These are phyloP conservation scores for Dolichoris vasculosae DNA, from an alignment of 1,140 invertebrate genomes.

Conservation along the genomic window DNA sequence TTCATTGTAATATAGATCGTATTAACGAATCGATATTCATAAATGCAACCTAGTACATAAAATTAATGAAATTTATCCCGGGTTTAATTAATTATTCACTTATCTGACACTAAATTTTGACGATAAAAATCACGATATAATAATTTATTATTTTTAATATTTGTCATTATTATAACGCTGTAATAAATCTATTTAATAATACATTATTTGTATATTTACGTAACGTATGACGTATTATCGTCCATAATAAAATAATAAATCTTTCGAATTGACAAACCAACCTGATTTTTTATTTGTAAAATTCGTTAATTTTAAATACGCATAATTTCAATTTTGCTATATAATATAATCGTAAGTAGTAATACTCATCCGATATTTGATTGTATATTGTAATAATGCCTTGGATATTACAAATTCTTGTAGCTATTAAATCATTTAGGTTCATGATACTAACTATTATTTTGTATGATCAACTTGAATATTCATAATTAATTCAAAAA, in stretches of 20 bases:
- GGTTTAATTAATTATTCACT: conserved; percentile 43
- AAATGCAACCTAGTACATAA: not conserved
- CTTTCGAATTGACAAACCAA: not conserved
- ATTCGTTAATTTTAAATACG: not conserved
- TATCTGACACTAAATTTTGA: not conserved
- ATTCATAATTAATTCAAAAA: too few relatives aligned
- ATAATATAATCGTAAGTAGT: too few relatives aligned
- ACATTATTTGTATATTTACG: not conserved
- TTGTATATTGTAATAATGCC: too few relatives aligned
- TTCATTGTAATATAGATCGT: conserved; percentile 21
- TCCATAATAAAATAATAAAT: not conserved
- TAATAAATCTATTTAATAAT: conserved; percentile 15
- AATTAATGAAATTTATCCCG: conserved; percentile 18
- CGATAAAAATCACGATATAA: conserved; percentile 8
- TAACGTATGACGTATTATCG: not conserved
- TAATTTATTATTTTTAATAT: conserved; percentile 17
- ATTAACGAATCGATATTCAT: conserved; percentile 33
- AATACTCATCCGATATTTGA: too few relatives aligned
- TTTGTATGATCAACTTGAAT: too few relatives aligned
- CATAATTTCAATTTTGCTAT: too few relatives aligned
- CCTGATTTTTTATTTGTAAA: not conserved
- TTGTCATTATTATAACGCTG: not conserved
- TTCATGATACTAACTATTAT: too few relatives aligned
- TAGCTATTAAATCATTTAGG: too few relatives aligned
- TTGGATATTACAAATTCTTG: too few relatives aligned